These are phyloP conservation scores for Stigmatopora argus DNA, from an alignment of 2,113 vertebrate genomes.

Conservation along the genomic window DNA sequence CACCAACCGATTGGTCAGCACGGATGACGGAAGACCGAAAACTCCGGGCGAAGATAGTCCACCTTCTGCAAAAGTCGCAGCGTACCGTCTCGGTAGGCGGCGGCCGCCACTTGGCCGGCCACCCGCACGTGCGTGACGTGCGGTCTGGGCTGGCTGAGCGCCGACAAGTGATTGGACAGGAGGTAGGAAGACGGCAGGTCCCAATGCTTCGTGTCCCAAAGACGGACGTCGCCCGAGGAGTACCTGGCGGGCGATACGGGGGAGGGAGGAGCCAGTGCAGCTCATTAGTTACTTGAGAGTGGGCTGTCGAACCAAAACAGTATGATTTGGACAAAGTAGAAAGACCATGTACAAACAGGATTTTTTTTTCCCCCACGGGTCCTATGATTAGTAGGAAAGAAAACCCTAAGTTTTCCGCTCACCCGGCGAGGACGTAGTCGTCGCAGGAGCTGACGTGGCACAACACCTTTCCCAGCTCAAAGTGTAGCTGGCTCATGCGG, in stretches of 20 bases:
- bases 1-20: neutral
- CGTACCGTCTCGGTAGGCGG: slow-evolving; percentile 88
- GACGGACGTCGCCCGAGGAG: slow-evolving; percentile 85
- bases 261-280: no score
- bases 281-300: no score
- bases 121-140: slow-evolving; percentile 82
- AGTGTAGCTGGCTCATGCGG: slow-evolving; percentile 83
- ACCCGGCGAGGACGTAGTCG: slow-evolving; percentile 83
- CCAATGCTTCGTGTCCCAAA: slow-evolving; percentile 94
- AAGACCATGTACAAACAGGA: neutral
- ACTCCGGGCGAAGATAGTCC: no score
- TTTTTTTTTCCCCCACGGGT: neutral
- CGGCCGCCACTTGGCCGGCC: slow-evolving; percentile 81
- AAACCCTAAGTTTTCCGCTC: slow-evolving; percentile 43
- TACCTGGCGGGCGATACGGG: slow-evolving; percentile 71
- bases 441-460: slow-evolving; percentile 83
- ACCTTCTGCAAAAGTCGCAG: neutral
- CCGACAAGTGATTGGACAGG: slow-evolving; percentile 61
- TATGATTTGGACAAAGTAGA: no score
- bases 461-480: slow-evolving; percentile 80
- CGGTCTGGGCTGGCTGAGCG: slow-evolving; percentile 69
- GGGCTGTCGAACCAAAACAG: no score
- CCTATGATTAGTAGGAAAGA: neutral
- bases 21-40: no score
- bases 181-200: slow-evolving; percentile 80